Conservation (phyloP, 2,888 invertebrate genomes). For the Timema podura region DNA sequence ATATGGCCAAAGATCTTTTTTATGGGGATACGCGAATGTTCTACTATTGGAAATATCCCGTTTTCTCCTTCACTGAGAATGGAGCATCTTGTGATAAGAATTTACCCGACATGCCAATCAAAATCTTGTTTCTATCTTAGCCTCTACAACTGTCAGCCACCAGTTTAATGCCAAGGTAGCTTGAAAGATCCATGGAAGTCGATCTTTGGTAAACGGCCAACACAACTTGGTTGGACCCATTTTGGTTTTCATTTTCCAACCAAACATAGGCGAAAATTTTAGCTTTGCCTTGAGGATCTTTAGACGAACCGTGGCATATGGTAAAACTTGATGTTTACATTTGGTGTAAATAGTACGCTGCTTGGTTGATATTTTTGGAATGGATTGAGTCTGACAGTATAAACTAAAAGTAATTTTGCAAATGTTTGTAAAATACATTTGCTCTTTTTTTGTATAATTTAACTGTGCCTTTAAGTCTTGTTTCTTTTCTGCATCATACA, state of each 20-base stretch:
- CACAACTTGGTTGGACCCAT: not conserved
- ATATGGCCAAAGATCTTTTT: not conserved
- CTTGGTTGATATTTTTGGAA: conserved; percentile 7
- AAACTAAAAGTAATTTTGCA: too few species aligned
- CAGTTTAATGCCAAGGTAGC: not conserved
- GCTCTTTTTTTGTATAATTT: too few species aligned
- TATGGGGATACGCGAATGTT: not conserved
- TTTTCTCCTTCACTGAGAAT: not conserved
- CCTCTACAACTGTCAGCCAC: not conserved
- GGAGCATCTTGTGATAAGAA: not conserved
- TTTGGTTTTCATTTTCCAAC: not conserved
- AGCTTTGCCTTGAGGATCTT: conserved; percentile 9
- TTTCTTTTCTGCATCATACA: too few species aligned
- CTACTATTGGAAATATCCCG: conserved; percentile 1
- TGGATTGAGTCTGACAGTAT: too few species aligned
- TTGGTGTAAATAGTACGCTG: not conserved
- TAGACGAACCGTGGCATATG: conserved; percentile 1
- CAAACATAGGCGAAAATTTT: conserved; percentile 5
- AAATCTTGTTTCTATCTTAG: conserved; percentile 10
- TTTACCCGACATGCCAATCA: not conserved
- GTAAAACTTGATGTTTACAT: conserved; percentile 2
- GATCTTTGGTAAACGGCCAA: conserved; percentile 1
- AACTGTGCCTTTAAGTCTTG: too few species aligned
- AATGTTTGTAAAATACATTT: too few species aligned
- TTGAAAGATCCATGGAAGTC: conserved; percentile 1